These are phyloP conservation scores for Bunonema sp. DNA, from an alignment of 2,888 invertebrate species.

Conservation along the genomic window DNA sequence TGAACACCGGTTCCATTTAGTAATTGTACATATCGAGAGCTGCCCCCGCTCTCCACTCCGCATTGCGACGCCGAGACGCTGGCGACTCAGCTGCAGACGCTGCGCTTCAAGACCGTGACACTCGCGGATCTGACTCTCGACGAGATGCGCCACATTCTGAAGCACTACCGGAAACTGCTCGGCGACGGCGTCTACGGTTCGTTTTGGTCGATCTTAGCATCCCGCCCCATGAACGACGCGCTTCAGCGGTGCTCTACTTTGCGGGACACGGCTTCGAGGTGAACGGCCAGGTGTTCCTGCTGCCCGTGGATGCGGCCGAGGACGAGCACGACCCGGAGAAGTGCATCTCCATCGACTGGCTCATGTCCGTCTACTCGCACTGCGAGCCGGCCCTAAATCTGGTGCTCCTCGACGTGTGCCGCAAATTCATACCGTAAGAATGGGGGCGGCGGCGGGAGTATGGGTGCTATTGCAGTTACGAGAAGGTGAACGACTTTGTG, in stretches of 20 bases:
- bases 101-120: slow-evolving; percentile 48
- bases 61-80: slow-evolving; percentile 45
- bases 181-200: slow-evolving; percentile 45
- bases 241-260: slow-evolving; percentile 46
- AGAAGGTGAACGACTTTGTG: slow-evolving; percentile 11
- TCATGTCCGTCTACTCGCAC: slow-evolving; percentile 40
- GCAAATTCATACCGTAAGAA: slow-evolving; percentile 38
- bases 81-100: slow-evolving; percentile 27
- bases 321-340: slow-evolving; percentile 23
- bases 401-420: slow-evolving; percentile 47
- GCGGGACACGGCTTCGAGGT: slow-evolving; percentile 49
- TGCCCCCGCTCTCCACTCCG: slow-evolving; percentile 38
- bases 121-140: slow-evolving; percentile 46
- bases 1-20: no score
- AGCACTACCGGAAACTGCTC: slow-evolving; percentile 46
- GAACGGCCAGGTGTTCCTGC: slow-evolving; percentile 46
- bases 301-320: slow-evolving; percentile 46
- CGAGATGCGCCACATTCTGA: slow-evolving; percentile 46
- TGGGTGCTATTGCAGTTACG: slow-evolving; percentile 7
- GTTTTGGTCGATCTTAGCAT: neutral
- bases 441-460: neutral
- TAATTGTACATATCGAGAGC: slow-evolving; percentile 44
- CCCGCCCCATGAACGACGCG: neutral
- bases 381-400: slow-evolving; percentile 45
- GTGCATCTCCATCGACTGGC: slow-evolving; percentile 38